These are phyloP conservation scores for Pygmarrhopalites habei DNA, from an alignment of 1,140 invertebrate species.

Conservation along the genomic window DNA sequence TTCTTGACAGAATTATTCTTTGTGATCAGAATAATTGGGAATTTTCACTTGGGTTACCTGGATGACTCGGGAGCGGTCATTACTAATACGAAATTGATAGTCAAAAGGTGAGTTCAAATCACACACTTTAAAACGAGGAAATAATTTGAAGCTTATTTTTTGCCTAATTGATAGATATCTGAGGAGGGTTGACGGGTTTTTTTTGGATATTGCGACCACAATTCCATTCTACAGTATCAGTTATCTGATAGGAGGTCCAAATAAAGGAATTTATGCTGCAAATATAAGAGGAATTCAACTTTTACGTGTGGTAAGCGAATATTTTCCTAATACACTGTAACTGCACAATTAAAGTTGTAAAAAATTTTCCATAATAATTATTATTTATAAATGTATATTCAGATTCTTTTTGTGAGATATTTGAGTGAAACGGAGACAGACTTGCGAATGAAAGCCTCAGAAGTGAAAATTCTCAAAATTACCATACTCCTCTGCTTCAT, in stretches of 20 bases:
- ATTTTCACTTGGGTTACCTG: conserved; percentile 32
- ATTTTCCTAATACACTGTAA: too few relatives aligned
- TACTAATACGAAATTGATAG: conserved; percentile 7
- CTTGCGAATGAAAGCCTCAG: conserved; percentile 29
- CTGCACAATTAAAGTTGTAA: conserved; percentile 5
- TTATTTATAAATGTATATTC: too few relatives aligned
- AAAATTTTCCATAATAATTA: neutral
- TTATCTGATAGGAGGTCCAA: neutral
- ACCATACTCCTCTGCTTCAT: conserved; percentile 34
- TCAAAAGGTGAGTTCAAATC: conserved; percentile 15
- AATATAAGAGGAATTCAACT: conserved; percentile 28
- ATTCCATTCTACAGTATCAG: conserved; percentile 21
- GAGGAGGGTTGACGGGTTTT: conserved; percentile 18
- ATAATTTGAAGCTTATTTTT: too few relatives aligned
- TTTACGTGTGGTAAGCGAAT: conserved; percentile 24
- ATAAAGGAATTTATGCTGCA: neutral
- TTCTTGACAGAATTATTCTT: conserved; percentile 27
- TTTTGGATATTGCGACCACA: conserved; percentile 27
- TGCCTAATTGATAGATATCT: too few relatives aligned
- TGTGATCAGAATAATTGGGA: conserved; percentile 29
- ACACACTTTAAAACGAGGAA: too few relatives aligned
- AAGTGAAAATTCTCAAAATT: conserved; percentile 34
- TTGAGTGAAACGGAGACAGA: conserved; percentile 29
- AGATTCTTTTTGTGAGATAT: conserved; percentile 31
- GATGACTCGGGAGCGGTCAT: conserved; percentile 21